Evolutionary conservation across 2,888 invertebrate species (phyloP).

Genomic region (Elegia similella): DNA sequence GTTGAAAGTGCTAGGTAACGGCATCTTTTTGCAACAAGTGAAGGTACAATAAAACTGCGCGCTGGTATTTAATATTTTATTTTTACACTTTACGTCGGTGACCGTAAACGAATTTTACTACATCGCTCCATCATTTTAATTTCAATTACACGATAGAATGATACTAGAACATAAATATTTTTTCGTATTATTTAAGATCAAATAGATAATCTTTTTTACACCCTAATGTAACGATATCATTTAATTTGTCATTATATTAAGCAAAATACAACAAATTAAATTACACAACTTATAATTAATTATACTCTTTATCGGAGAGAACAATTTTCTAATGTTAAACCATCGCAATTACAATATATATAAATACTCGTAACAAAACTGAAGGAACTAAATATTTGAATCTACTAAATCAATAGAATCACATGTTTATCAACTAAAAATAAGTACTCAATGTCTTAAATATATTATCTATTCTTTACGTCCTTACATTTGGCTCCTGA

Average conservation of each 20-base stretch:
- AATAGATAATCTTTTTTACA: slow-evolving; percentile 82
- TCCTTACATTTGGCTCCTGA: slow-evolving; percentile 77
- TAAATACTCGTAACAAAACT: slow-evolving; percentile 77
- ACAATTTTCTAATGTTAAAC: slow-evolving; percentile 73
- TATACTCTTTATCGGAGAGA: slow-evolving; percentile 72
- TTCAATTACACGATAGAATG: slow-evolving; percentile 77
- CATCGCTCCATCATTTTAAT: slow-evolving; percentile 72
- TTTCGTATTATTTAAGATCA: slow-evolving; percentile 80
- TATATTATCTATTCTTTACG: slow-evolving; percentile 65
- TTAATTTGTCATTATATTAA: slow-evolving; percentile 80
- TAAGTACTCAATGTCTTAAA: slow-evolving; percentile 64
- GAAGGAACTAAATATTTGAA: slow-evolving; percentile 79
- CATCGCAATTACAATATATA: slow-evolving; percentile 65
- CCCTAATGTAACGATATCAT: slow-evolving; percentile 79
- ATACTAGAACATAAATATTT: slow-evolving; percentile 82
- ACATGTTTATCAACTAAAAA: slow-evolving; percentile 70
- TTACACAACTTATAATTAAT: slow-evolving; percentile 74
- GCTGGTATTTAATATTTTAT: slow-evolving; percentile 76
- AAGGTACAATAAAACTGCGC: slow-evolving; percentile 57
- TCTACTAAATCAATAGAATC: slow-evolving; percentile 68
- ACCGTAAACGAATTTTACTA: slow-evolving; percentile 80
- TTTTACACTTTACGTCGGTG: slow-evolving; percentile 80
- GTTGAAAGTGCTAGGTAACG: not conserved
- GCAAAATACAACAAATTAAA: slow-evolving; percentile 79
- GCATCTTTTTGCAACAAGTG: not conserved